Conservation (phyloP, 2,113 vertebrate genomes). For the Amphiprion ocellaris region DNA sequence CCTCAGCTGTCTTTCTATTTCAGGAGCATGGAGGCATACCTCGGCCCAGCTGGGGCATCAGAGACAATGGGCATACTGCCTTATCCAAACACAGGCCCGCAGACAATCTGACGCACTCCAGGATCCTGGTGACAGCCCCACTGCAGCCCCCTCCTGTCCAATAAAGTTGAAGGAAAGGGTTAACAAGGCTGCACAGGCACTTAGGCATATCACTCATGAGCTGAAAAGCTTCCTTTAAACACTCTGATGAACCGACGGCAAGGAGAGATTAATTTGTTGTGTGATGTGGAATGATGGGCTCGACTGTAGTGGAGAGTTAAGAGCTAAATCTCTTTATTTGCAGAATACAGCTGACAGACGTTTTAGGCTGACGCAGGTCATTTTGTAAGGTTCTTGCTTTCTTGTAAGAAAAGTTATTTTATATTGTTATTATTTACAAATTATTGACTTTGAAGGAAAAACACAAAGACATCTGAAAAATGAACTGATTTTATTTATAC, state of each 20-base stretch:
- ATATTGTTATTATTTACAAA: too few species aligned
- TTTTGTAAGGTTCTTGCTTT: neutral
- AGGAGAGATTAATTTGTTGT: neutral
- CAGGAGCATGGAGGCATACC: constrained; percentile 77
- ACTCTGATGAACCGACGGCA: neutral
- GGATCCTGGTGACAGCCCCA: constrained; percentile 74
- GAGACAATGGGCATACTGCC: constrained; percentile 80
- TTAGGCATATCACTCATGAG: constrained; percentile 37
- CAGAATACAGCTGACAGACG: neutral
- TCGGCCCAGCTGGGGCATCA: constrained; percentile 78
- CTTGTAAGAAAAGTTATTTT: neutral
- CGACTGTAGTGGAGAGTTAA: constrained; percentile 5
- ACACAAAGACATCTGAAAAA: neutral
- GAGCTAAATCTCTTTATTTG: neutral
- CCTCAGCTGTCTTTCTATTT: constrained; percentile 87
- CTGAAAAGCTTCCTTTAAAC: constrained; percentile 12
- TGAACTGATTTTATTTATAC: neutral
- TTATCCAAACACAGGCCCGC: constrained; percentile 85
- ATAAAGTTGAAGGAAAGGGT: constrained; percentile 69
- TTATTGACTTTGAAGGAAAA: too few species aligned
- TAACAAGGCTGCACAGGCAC: constrained; percentile 67
- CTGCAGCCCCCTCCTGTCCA: constrained; percentile 46
- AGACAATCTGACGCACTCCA: constrained; percentile 84
- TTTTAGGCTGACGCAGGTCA: neutral
- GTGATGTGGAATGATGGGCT: constrained; percentile 26